Evolutionary conservation across 2,888 invertebrate species (phyloP), one percentile per base, ranked within the genome.

Genomic region (Noctuana brunneofusca): DNA sequence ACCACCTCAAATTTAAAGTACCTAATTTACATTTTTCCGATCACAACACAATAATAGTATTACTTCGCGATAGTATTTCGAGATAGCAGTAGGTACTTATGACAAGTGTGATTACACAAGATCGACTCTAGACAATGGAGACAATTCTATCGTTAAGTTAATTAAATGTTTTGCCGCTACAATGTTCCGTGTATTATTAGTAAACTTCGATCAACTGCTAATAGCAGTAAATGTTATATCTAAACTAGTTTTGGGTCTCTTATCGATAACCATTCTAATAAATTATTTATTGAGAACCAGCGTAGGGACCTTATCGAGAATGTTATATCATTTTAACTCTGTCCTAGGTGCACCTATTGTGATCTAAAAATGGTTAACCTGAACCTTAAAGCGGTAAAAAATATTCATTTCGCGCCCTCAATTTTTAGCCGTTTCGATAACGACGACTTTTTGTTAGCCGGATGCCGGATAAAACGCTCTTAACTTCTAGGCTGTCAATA

Each of bases 281-380:
- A 68, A 84, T 86, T 80, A 87, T 87, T 84, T 81, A 86, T 86
- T 58, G 66, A 65, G 69, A 67, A 59, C 64, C 71, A 64, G 68
- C 70, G 68, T 66, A 66, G 16, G 30, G 69, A 64, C 72, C 75
- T 74, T 79, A 78, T 75, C 68, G 67, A 75, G 71, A 70, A 66
- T 67, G 68, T 72, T 71, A 74, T 77, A 75, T 71, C 71, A 64
- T 66, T 65, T 69, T 69, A 75, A 72, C 71, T 69, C 67, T 64
- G 48, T 57, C 22, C 20, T 22, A 56, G 20, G 8, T 22, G 65
- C 72, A 59, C 78, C 78, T 74, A 84, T 87, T 87, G 83, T 86
- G 82, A 72, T 81, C 79, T 84, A 82, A 86, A 86, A 87, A 83
- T 86, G 81, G 80, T 65, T 72, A 68, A 56, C 41, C 16, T 62